Percentiles rank a stretch among this genome's conserved stretches.
Conservation (phyloP, 2,888 invertebrate species). For the Ophion ellenae region DNA sequence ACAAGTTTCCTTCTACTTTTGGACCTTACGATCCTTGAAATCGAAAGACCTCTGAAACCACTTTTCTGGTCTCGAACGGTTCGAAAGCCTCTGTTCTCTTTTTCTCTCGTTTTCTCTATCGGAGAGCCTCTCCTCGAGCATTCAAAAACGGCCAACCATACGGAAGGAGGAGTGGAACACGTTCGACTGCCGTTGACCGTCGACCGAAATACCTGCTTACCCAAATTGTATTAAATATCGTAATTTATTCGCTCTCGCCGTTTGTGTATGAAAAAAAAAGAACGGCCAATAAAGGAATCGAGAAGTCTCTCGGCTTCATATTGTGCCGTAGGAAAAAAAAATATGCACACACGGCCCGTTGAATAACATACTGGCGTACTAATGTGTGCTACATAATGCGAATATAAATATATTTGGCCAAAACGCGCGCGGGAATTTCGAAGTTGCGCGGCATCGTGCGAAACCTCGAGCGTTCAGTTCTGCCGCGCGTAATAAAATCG, state of each 20-base stretch:
- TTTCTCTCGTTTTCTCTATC: neutral
- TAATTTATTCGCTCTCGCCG: constrained; percentile 59
- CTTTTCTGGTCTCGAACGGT: constrained; percentile 59
- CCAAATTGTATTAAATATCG: constrained; percentile 67
- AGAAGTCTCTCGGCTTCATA: constrained; percentile 19
- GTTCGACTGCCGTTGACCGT: constrained; percentile 14
- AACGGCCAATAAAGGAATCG: neutral
- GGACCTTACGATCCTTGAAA: constrained; percentile 64
- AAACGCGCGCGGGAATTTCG: constrained; percentile 34
- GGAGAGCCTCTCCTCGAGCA: constrained; percentile 26
- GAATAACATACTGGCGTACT: constrained; percentile 60
- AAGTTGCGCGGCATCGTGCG: constrained; percentile 3
- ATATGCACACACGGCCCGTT: constrained; percentile 2
- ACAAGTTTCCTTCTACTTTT: constrained; percentile 64
- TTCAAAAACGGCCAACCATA: constrained; percentile 27
- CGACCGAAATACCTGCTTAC: constrained; percentile 59
- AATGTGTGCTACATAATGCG: constrained; percentile 44
- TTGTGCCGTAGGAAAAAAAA: constrained; percentile 45
- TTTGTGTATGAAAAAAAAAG: neutral
- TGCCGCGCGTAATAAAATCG: constrained; percentile 15
- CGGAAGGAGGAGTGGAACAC: constrained; percentile 26
- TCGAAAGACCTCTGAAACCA: constrained; percentile 63
- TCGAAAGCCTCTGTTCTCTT: constrained; percentile 11
- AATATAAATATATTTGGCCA: constrained; percentile 36
- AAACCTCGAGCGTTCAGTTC: constrained; percentile 40